Evolutionary conservation across 2,888 invertebrate species (phyloP).

Genomic region (Chrysina gloriosa): DNA sequence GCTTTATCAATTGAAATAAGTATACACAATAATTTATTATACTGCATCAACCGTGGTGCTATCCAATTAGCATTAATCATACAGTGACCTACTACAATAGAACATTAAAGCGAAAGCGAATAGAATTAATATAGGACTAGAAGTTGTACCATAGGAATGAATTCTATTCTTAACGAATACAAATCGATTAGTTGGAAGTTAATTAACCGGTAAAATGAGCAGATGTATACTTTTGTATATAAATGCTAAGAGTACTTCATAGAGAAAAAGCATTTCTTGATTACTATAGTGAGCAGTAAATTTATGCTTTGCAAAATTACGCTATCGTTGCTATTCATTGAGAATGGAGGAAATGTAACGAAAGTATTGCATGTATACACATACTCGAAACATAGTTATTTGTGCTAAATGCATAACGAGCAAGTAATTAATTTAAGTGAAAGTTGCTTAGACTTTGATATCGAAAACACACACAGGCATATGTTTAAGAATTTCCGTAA

Average conservation of each 20-base stretch:
- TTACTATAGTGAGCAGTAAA: too few species aligned
- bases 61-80: conserved; percentile 12
- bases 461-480: too few species aligned
- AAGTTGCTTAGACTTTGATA: not conserved
- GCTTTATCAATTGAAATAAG: not conserved
- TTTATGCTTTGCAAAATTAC: too few species aligned
- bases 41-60: not conserved
- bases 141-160: too few species aligned
- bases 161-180: too few species aligned
- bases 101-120: conserved; percentile 4
- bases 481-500: too few species aligned
- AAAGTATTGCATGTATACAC: not conserved
- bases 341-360: not conserved
- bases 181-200: too few species aligned
- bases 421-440: conserved; percentile 1
- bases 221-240: too few species aligned
- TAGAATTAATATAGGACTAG: not conserved
- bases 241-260: too few species aligned
- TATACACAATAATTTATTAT: not conserved
- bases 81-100: conserved; percentile 9
- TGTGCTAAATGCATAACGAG: conserved; percentile 4
- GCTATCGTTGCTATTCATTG: too few species aligned
- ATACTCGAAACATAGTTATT: not conserved
- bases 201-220: too few species aligned
- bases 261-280: too few species aligned